Evolutionary conservation across 2,888 invertebrate genomes (phyloP), one percentile per base, ranked within the genome.

Genomic region (Drosophila putrida): DNA sequence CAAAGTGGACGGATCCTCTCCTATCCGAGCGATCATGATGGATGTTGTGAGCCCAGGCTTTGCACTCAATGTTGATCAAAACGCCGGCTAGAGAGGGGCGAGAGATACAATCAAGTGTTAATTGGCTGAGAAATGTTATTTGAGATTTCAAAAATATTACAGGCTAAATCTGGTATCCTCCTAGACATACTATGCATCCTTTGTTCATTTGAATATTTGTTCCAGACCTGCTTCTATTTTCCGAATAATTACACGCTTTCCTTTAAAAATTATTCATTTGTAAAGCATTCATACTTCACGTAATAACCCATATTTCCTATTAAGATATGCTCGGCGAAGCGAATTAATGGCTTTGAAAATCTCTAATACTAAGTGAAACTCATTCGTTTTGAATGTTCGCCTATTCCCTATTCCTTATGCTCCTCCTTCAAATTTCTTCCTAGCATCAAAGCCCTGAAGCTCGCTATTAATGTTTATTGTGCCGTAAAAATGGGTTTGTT

Each of bases 1-100:
- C 98, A 94, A 98, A 98, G 94, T 98, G 98, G 90, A 98, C 97
- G 89, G 97, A 96, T 90, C 98, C 98, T 92, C 97, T 95, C 93
- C 97, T 95, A 92, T 98, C 97, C 93, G 95, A 95, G 91, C 97
- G 95, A 93, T 98, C 96, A 93, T 98, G 97, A 82, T 94, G 91
- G 90, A 97, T 97, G 93, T 97, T 97, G 93, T 95, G 95, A 88
- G 97, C 97, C 97, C 97, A 97, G 90, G 97, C 97, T 94, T 96
- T 97, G 94, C 97, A 97, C 93, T 97, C 97, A 93, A 98, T 96
- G 94, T 97, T 97, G 94, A 98, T 97, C 89, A 97, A 94, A 46
- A 97, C 96, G 71, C 97, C 97, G 93, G 95, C 97, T 96, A 93
- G 9, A 59, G 78, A 57, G 20, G 9, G n/a, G 28, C n/a, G 11